Percentiles rank a stretch among this genome's conserved stretches.
phyloP scores from a whole-genome alignment of 2,888 invertebrate genomes.

The Panzeria rudis region DNA sequence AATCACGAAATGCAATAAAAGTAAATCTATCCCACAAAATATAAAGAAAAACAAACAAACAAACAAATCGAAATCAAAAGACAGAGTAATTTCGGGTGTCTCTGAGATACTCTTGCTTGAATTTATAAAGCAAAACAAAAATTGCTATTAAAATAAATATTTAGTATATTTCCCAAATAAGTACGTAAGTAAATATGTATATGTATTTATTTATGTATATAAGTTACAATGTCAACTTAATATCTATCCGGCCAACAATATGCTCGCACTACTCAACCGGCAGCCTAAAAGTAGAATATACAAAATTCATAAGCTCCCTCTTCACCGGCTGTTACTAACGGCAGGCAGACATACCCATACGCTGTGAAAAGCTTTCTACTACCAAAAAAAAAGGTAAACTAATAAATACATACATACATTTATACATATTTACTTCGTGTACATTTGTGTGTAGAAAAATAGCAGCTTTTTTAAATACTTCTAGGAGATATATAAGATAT shows the following conservation, averaged over 20 bases:
- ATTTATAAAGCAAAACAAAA: background rate
- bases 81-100: background rate
- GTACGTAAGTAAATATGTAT: too few species aligned
- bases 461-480: constrained; percentile 5
- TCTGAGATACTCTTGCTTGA: background rate
- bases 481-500: too few species aligned
- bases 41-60: background rate
- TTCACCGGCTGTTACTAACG: constrained; percentile 42
- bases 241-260: background rate
- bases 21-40: too few species aligned
- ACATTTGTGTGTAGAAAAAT: constrained; percentile 13
- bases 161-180: background rate
- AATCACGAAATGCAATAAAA: too few species aligned
- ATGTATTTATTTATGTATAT: background rate
- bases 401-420: constrained; percentile 32
- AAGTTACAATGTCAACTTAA: background rate
- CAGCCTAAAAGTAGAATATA: constrained; percentile 9
- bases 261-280: background rate
- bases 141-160: background rate
- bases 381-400: constrained; percentile 27
- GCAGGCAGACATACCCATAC: constrained; percentile 51
- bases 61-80: background rate
- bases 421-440: background rate
- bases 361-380: background rate
- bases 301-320: constrained; percentile 19